Evolutionary conservation across 2,797 vertebrate genomes (phyloP), one percentile per base, ranked within the genome.

Genomic region (Falco biarmicus): DNA sequence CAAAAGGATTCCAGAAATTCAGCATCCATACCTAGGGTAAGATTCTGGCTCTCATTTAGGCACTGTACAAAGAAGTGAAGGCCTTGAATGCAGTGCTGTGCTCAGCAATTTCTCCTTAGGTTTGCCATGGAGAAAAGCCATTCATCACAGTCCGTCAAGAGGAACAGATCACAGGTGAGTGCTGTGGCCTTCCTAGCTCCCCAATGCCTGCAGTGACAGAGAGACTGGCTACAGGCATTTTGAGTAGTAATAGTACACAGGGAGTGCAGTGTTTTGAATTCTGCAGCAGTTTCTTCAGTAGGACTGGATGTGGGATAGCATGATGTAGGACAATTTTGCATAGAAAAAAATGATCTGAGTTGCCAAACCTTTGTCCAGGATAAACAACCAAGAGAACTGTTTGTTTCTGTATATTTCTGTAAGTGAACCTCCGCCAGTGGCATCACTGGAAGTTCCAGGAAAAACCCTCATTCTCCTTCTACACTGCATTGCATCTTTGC

Each of bases 91-190:
- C n/a, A 66, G 53, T 2, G 15, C 51, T 82, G 26, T 59, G 71
- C 79, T 83, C n/a, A 31, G 73, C 21, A 16, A 16, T 48, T 65
- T 74, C 29, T 70, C 61, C 43, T 54, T 37, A 29, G 32, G n/a
- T 80, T 10, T 70, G 24, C n/a, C 26, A 1, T 10, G 66, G 37
- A 57, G 51, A 56, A 76, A 80, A 34, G 13, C 20, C 7, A 3
- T n/a, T 75, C 11, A 1, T 31, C 22, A 2, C 12, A 12, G 56
- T 13, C 54, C 65, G 66, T 29, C n/a, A 24, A 13, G 89, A 65
- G 73, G 53, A 84, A 5, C 0, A 0, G 73, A 50, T 74, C 2
- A 5, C 15, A 13, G 43, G 7, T 6, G 45, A 29, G 68, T 32
- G 54, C 16, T 61, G 66, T 59, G 84, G 19, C 63, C 51, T 68